These are phyloP conservation scores for Alethe castanea DNA, from an alignment of 2,113 vertebrate genomes.

Conservation along the genomic window DNA sequence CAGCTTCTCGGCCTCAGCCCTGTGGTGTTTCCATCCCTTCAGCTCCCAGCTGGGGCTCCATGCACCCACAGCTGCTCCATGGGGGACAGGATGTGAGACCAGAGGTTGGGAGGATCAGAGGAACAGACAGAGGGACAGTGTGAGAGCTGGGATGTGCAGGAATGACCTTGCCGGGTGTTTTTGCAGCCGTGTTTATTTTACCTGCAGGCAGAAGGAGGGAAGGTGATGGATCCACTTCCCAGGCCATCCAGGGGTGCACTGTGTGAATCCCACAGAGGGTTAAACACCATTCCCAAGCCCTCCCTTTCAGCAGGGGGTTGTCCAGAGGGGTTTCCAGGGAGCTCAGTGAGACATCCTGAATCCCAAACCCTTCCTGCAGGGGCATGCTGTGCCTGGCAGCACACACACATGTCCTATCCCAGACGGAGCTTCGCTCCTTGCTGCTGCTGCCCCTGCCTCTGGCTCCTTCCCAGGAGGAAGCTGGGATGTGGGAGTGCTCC, in stretches of 20 bases:
- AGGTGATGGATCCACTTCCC: background rate
- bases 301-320: background rate
- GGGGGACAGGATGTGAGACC: background rate
- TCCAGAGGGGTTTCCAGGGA: background rate
- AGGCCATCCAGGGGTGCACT: background rate
- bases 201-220: background rate
- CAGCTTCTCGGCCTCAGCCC: background rate
- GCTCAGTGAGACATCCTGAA: background rate
- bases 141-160: background rate
- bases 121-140: background rate
- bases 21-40: fast-evolving
- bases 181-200: slow-evolving; percentile 13
- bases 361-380: fast-evolving
- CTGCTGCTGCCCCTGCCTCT: background rate
- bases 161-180: background rate
- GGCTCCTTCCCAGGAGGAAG: background rate
- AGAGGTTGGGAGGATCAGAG: background rate
- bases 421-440: fast-evolving
- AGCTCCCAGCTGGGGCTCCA: background rate
- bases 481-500: background rate
- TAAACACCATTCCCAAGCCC: fast-evolving
- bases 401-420: fast-evolving
- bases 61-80: background rate
- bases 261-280: background rate
- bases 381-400: background rate